Base-by-base conservation (phyloP, 1,140 invertebrate species). In the Heliconius eleuchia region DNA sequence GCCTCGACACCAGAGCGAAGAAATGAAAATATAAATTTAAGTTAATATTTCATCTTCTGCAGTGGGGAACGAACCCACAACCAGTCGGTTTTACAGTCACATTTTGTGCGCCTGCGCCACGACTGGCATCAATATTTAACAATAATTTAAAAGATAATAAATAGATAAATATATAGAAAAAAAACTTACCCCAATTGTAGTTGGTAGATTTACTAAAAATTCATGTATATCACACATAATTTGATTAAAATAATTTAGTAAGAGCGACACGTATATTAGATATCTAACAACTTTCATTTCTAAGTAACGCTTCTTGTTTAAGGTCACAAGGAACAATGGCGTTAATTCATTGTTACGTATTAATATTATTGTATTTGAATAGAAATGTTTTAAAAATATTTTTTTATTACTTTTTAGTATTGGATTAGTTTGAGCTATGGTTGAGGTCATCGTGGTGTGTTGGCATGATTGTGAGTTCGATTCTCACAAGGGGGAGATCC, bases 121-220 rank as follows among this genome's bases (percentile, higher is more conserved):
- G 30, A 34, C 30, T 34, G 2, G 30, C 30, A 0, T 34, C 30
- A 34, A 34, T 34, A 3, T 5, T 34, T 34, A 34, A 34, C 3
- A 34, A 34, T 34, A 34, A 34, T 34, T 34, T 34, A 34, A 34
- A 34, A 34, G 30, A 34, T 34, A 34, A 3, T 34, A 34, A 5
- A 7, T 34, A 34, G 34, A 7, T 34, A 34, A 34, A 34, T 34
- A 5, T 34, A 7, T 7, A 34, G 0, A 6, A 34, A 34, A 57
- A 74, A 74, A 74, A 4, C 52, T 42, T 66, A 76, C 74, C 57
- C 23, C 74, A 76, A 76, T 23, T 4, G 60, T 66, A 11, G 34
- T 70, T 5, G 57, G 74, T 5, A 76, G 1, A 70, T 76, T 76
- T 0, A 70, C 16, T 2, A 76, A 46, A 46, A 76, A 70, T 1